These are phyloP conservation scores for Ceratitis capitata DNA, from an alignment of 1,140 invertebrate species.

Conservation along the genomic window DNA sequence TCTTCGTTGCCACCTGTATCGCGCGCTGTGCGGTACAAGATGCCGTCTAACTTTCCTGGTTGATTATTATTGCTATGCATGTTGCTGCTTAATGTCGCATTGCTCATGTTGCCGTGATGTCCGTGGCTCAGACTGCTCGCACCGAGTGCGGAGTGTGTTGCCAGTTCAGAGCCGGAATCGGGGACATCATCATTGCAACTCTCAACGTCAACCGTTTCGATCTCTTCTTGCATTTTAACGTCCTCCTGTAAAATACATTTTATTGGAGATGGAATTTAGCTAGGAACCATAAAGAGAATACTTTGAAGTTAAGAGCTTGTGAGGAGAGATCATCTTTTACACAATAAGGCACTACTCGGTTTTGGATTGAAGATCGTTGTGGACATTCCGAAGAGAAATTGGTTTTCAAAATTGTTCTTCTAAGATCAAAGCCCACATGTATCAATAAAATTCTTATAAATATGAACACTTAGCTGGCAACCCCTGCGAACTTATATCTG, in stretches of 20 bases:
- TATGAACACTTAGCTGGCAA: too few species aligned
- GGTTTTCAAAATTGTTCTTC: too few species aligned
- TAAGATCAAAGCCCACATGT: too few species aligned
- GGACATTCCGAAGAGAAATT: too few species aligned
- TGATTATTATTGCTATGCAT: slow-evolving; percentile 60
- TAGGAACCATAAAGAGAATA: too few species aligned
- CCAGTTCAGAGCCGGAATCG: slow-evolving; percentile 59
- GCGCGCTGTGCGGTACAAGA: slow-evolving; percentile 61
- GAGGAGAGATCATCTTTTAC: too few species aligned
- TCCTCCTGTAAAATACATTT: slow-evolving; percentile 37
- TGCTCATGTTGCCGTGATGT: background rate
- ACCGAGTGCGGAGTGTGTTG: background rate
- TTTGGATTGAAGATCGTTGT: too few species aligned
- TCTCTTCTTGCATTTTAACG: slow-evolving; percentile 65
- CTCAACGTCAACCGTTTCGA: slow-evolving; percentile 69
- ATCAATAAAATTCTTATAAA: too few species aligned
- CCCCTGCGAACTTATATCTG: too few species aligned
- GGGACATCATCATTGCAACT: slow-evolving; percentile 65
- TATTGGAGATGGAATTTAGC: too few species aligned
- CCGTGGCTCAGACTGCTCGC: slow-evolving; percentile 9
- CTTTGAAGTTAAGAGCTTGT: too few species aligned
- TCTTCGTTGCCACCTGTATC: slow-evolving; percentile 47
- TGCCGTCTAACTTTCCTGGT: slow-evolving; percentile 61
- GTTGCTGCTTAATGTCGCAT: slow-evolving; percentile 40
- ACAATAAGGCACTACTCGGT: too few species aligned